phyloP scores from a whole-genome alignment of 2,113 vertebrate genomes.

The Oceanodroma tethys region DNA sequence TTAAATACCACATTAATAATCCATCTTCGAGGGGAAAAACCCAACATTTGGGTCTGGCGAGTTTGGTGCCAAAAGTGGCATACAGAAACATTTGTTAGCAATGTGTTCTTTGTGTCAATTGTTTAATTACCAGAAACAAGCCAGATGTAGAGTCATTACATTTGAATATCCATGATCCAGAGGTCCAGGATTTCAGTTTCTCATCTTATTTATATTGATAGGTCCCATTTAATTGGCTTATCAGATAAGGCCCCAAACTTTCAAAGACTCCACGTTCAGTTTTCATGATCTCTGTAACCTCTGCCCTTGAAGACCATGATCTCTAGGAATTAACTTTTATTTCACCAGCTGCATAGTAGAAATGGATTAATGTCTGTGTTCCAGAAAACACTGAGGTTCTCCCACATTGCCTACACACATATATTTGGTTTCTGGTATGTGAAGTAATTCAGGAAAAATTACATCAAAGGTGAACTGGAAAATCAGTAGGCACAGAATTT shows the following conservation, averaged over 20 bases:
- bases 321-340: neutral
- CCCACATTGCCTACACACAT: neutral
- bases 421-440: neutral
- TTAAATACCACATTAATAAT: neutral
- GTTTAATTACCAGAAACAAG: neutral
- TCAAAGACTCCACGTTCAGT: neutral
- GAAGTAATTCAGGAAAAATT: neutral
- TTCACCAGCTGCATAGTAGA: neutral
- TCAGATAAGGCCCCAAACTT: neutral
- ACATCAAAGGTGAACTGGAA: neutral
- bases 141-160: neutral
- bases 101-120: neutral
- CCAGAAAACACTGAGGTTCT: neutral
- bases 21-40: neutral
- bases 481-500: neutral
- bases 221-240: neutral
- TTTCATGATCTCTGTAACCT: neutral
- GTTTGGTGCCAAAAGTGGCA: neutral
- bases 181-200: neutral
- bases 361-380: neutral
- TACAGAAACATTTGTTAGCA: neutral
- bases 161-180: neutral
- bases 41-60: accelerated
- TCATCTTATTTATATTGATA: neutral
- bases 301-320: neutral